phyloP scores from a whole-genome alignment of 1,140 invertebrate genomes.

The Bombyx mandarina region DNA sequence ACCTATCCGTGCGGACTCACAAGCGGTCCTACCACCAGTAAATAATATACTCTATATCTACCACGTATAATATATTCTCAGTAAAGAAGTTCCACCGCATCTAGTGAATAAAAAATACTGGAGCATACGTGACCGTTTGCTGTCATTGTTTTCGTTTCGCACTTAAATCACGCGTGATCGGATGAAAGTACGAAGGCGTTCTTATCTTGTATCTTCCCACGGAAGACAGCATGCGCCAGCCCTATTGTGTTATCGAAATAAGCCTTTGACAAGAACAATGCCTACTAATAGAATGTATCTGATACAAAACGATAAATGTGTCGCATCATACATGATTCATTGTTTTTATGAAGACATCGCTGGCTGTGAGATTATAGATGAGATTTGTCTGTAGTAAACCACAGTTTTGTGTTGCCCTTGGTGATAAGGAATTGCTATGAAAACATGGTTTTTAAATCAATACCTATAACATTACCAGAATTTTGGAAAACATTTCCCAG shows the following conservation, averaged over 20 bases:
- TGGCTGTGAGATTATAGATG: no score
- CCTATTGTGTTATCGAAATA: slow-evolving; percentile 26
- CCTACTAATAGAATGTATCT: slow-evolving; percentile 32
- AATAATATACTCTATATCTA: no score
- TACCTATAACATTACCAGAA: no score
- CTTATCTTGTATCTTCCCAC: slow-evolving; percentile 52
- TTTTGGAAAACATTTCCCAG: no score
- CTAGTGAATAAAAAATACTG: no score
- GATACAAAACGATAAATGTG: slow-evolving; percentile 22
- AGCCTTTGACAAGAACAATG: slow-evolving; percentile 22
- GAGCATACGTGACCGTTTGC: slow-evolving; percentile 6
- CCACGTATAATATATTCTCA: not conserved
- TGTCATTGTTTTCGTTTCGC: slow-evolving; percentile 42
- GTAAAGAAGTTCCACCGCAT: not conserved
- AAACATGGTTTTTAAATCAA: no score
- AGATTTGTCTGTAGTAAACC: no score
- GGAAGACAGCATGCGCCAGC: slow-evolving; percentile 31
- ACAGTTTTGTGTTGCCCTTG: no score
- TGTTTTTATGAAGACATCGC: slow-evolving; percentile 7
- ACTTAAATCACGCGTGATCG: slow-evolving; percentile 58
- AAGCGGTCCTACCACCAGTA: no score
- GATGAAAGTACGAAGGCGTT: slow-evolving; percentile 48
- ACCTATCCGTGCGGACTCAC: no score
- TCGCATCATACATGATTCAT: slow-evolving; percentile 18
- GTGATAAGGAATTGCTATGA: no score